A percentile compares a stretch with the other conserved stretches of the same genome.
phyloP scores from a whole-genome alignment of 1,140 invertebrate genomes.

The Adoxophyes honmai region DNA sequence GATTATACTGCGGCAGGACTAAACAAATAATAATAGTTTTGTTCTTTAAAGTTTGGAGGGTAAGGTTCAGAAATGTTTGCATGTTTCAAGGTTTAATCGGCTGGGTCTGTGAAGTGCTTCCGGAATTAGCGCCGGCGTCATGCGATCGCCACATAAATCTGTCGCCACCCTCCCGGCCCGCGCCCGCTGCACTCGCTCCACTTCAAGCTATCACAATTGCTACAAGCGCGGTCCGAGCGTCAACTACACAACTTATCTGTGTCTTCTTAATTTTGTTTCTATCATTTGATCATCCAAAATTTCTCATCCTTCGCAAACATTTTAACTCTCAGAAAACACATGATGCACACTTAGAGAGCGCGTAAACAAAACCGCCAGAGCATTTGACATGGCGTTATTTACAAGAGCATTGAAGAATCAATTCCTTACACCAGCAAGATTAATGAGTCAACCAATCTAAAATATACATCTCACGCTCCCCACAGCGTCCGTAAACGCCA shows the following conservation, averaged over 20 bases:
- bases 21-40: background rate
- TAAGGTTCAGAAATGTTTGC: slow-evolving; percentile 17
- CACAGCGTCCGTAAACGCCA: background rate
- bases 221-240: slow-evolving; percentile 1
- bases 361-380: no score
- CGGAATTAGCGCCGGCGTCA: slow-evolving; percentile 41
- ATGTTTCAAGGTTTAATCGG: slow-evolving; percentile 25
- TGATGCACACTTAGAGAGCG: no score
- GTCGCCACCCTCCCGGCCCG: slow-evolving; percentile 24
- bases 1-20: background rate
- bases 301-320: no score
- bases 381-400: no score
- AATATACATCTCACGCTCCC: background rate
- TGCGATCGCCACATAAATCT: slow-evolving; percentile 56
- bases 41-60: background rate
- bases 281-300: no score
- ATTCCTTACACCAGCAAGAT: no score
- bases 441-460: no score
- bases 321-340: no score
- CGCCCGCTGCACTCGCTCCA: slow-evolving; percentile 19
- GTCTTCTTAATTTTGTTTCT: no score
- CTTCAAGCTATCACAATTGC: slow-evolving; percentile 21
- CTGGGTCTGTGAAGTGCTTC: slow-evolving; percentile 35
- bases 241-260: no score
- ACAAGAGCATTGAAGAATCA: no score